These are phyloP conservation scores for Hydrolagus affinis DNA, from an alignment of 2,113 vertebrate species.

Conservation along the genomic window DNA sequence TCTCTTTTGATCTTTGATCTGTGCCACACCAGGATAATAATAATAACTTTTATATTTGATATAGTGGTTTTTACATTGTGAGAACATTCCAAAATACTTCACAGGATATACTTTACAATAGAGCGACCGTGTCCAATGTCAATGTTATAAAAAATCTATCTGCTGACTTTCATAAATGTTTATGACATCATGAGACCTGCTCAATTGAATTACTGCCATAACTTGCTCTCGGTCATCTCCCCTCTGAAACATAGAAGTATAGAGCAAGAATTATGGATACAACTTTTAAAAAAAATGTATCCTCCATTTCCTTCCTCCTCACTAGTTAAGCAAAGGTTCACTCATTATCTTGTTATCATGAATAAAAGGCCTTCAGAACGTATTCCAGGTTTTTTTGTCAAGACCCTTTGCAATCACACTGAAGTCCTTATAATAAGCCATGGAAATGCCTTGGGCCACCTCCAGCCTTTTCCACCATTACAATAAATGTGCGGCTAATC, in stretches of 20 bases:
- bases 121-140: too few species aligned
- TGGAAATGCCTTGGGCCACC: slow-evolving; percentile 8
- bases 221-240: background rate
- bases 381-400: background rate
- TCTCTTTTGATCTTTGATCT: too few species aligned
- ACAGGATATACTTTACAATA: too few species aligned
- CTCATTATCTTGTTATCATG: background rate
- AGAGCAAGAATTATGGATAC: too few species aligned
- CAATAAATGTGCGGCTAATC: background rate
- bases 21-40: too few species aligned
- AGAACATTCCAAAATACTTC: too few species aligned
- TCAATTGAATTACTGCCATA: background rate
- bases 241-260: too few species aligned
- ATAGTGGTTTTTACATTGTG: too few species aligned
- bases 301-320: background rate
- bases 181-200: background rate
- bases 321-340: background rate
- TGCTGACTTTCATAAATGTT: slow-evolving; percentile 1
- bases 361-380: background rate
- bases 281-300: too few species aligned
- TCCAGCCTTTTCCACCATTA: background rate
- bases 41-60: too few species aligned
- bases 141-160: too few species aligned
- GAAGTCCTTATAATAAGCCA: background rate
- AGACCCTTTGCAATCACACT: background rate